These are phyloP conservation scores for Scaptomyza polygonia DNA, from an alignment of 2,888 invertebrate genomes.

Conservation along the genomic window DNA sequence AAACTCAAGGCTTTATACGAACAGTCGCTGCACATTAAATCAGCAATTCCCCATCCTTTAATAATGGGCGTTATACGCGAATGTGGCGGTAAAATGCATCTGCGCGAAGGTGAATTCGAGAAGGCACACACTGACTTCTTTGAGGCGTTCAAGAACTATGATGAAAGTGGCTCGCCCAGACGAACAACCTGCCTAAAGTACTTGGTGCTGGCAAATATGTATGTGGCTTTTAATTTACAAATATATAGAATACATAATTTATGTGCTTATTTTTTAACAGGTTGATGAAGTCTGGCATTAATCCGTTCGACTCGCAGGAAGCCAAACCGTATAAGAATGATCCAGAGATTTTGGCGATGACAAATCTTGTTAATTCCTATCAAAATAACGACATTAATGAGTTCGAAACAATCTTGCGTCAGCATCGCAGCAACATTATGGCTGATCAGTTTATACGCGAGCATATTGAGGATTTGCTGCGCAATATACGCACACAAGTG, in stretches of 20 bases:
- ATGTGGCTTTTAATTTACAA: conserved; percentile 81
- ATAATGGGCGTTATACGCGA: conserved; percentile 99
- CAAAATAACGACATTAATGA: conserved; percentile 99
- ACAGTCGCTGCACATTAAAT: conserved; percentile 98
- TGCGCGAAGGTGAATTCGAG: conserved; percentile 99
- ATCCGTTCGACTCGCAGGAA: conserved; percentile 99
- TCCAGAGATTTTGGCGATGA: conserved; percentile 99
- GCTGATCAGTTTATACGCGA: conserved; percentile 99
- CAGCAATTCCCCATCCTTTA: conserved; percentile 99
- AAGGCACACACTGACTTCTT: conserved; percentile 99
- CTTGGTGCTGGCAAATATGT: conserved; percentile 99
- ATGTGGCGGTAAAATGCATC: conserved; percentile 99
- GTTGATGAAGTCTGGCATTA: conserved; percentile 99
- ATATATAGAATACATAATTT: neutral
- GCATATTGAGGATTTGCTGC: conserved; percentile 97
- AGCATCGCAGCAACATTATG: conserved; percentile 98
- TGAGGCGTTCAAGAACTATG: conserved; percentile 99
- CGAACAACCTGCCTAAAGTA: conserved; percentile 99
- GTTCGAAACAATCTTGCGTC: conserved; percentile 97
- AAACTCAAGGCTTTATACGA: conserved; percentile 98
- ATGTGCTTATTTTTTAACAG: conserved; percentile 84
- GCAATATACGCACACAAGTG: conserved; percentile 98
- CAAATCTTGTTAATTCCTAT: conserved; percentile 97
- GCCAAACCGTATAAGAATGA: conserved; percentile 99
- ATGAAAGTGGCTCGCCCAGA: conserved; percentile 98